Evolutionary conservation across 2,888 invertebrate species (phyloP), one percentile per base, ranked within the genome.

Genomic region (Polydrusus tereticollis): DNA sequence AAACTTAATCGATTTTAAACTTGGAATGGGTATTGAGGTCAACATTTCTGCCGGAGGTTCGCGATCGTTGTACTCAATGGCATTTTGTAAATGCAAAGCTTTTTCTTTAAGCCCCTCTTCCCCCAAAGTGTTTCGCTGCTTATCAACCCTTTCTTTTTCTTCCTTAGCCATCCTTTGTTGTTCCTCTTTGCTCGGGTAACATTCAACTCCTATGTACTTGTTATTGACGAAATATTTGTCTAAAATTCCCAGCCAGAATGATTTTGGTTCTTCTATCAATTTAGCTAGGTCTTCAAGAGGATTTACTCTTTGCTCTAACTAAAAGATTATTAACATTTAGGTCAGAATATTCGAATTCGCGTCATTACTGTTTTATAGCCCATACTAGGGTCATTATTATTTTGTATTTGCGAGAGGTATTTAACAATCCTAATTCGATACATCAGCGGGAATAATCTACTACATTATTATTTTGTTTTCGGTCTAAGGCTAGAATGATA

Each of bases 41-140:
- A 97, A 81, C 79, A 94, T 89, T 52, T 91, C 90, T 0, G 88
- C 84, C 0, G 94, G 93, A 0, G 95, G 92, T 10, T 91, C 88
- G 47, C 88, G 88, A 91, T 94, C 93, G 85, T 96, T 96, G 75
- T 89, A 89, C 62, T 89, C 88, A 79, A 94, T 90, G 0, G 96
- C 95, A 58, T 90, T 87, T 63, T 89, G 86, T 18, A 96, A 83
- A 23, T 86, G 84, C 73, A 88, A 86, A 1, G 86, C 89, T 81
- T 92, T 92, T 69, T 88, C 82, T 60, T 75, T 77, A 18, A 97
- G 86, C 0, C 96, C 96, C 0, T 87, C 87, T 67, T 88, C 87
- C 0, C 94, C 94, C 2, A 97, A 87, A 10, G 80, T 78, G 64
- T 87, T 83, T 75, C 90, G 87, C 82, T 95, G 94, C 55, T 88